Evolutionary conservation across 2,113 vertebrate genomes (phyloP).

Genomic region (Antennarius striatus): DNA sequence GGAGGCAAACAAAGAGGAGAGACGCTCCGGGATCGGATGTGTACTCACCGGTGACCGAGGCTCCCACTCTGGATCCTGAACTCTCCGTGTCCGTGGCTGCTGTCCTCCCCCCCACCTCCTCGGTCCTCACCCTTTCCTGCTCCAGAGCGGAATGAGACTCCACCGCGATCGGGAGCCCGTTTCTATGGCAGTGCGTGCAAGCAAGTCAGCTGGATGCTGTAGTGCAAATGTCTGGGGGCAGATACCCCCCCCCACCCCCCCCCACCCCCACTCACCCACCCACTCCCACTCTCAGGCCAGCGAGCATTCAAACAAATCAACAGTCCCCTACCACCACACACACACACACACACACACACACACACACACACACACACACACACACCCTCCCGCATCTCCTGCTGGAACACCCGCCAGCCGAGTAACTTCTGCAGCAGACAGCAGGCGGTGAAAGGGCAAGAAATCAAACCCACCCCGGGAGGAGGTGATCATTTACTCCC

Average conservation of each 20-base stretch:
- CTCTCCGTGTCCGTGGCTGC: conserved; percentile 2
- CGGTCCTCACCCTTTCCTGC: conserved; percentile 71
- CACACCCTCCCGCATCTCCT: conserved; percentile 11
- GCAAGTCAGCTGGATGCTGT: conserved; percentile 77
- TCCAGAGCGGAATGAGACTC: conserved; percentile 77
- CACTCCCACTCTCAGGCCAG: conserved; percentile 59
- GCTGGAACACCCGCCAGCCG: conserved; percentile 32
- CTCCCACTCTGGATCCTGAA: conserved; percentile 53
- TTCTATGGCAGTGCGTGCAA: conserved; percentile 80
- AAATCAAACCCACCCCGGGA: background rate
- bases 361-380: too few species aligned
- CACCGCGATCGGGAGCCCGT: conserved; percentile 71
- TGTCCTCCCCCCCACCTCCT: background rate
- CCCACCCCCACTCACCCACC: conserved; percentile 26
- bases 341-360: background rate
- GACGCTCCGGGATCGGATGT: conserved; percentile 29
- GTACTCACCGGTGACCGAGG: conserved; percentile 78
- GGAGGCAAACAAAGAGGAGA: conserved; percentile 2
- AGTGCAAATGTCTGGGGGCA: conserved; percentile 76
- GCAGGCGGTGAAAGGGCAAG: conserved; percentile 1
- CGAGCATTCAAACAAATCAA: conserved; percentile 55
- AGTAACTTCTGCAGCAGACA: conserved; percentile 36
- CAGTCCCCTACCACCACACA: conserved; percentile 44
- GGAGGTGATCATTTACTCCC: conserved; percentile 20
- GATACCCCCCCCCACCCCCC: conserved; percentile 3